phyloP scores from a whole-genome alignment of 35 echinoderm and acorn worm genomes.

The Ptychodera flava region DNA sequence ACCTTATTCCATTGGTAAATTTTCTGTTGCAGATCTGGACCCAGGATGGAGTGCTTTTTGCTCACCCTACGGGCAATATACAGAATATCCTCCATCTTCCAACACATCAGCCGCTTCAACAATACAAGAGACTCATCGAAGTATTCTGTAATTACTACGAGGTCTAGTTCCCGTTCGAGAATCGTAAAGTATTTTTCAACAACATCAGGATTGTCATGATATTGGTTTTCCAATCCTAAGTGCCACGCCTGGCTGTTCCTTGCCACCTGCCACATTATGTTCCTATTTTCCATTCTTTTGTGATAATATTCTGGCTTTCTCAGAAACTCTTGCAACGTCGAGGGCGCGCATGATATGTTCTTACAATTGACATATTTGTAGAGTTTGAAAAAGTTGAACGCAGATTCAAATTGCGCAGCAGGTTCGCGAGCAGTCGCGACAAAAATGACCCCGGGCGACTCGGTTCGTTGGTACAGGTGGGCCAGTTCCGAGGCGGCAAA shows the following conservation, averaged over 20 bases:
- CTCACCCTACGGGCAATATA: neutral
- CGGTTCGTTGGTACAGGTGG: no score
- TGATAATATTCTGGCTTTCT: neutral
- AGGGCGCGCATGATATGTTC: neutral
- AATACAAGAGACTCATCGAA: slow-evolving; percentile 30
- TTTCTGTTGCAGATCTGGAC: neutral
- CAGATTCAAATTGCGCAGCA: neutral
- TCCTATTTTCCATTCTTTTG: neutral
- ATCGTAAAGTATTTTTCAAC: neutral
- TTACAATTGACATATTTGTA: neutral
- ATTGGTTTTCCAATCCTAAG: neutral
- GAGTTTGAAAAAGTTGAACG: neutral
- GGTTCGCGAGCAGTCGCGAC: neutral
- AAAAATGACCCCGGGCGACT: no score
- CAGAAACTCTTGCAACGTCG: neutral
- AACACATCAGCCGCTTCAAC: slow-evolving; percentile 28
- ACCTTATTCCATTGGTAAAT: slow-evolving; percentile 16
- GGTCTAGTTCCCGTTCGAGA: slow-evolving; percentile 12
- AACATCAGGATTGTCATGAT: neutral
- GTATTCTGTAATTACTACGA: slow-evolving; percentile 33
- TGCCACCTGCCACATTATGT: neutral
- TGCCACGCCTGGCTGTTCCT: neutral
- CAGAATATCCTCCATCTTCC: slow-evolving; percentile 21
- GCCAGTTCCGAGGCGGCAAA: no score
- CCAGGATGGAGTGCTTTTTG: neutral